Conservation (phyloP, 2,113 vertebrate species). For the Muntiacus muntjak region DNA sequence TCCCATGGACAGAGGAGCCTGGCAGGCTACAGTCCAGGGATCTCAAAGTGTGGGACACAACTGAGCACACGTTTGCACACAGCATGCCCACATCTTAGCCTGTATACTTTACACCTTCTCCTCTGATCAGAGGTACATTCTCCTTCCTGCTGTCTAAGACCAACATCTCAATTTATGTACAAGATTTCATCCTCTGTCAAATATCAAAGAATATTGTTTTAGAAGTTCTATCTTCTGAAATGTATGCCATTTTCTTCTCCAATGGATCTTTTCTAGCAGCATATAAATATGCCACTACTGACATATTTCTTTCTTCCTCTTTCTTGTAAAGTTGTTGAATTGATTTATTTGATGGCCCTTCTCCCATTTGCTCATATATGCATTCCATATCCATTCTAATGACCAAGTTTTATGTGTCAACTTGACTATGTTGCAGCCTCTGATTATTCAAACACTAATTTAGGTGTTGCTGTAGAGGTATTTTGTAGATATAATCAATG, state of each 20-base stretch:
- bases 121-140: not conserved
- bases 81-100: not conserved
- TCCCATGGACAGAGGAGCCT: not conserved
- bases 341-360: not conserved
- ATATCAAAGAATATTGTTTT: not conserved
- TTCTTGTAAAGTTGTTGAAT: not conserved
- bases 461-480: not conserved
- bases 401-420: not conserved
- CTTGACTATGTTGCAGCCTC: not conserved
- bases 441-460: not conserved
- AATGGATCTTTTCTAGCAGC: not conserved
- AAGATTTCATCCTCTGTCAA: not conserved
- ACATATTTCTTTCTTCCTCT: not conserved
- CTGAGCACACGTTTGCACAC: not conserved
- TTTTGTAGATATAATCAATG: not conserved
- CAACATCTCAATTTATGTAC: not conserved
- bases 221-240: not conserved
- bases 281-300: not conserved
- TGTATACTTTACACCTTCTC: too few relatives aligned
- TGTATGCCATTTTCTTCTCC: not conserved
- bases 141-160: not conserved
- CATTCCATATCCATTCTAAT: not conserved
- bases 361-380: not conserved
- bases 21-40: not conserved
- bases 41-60: fast-evolving